These are phyloP conservation scores for Solen grandis DNA, from an alignment of 1,140 invertebrate species.

Conservation along the genomic window DNA sequence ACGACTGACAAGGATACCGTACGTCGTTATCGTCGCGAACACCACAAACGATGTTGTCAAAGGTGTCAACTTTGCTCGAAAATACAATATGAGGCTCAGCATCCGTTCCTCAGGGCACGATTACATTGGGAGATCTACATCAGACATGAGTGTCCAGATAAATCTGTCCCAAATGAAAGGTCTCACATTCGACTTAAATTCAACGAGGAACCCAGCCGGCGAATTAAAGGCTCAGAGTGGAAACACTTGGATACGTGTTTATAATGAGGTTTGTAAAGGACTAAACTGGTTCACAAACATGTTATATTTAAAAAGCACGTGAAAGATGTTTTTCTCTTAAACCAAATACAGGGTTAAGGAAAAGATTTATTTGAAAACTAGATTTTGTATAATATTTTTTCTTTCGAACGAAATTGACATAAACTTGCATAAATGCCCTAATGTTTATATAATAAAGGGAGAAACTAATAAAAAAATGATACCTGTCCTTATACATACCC, in stretches of 20 bases:
- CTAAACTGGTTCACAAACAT: too few relatives aligned
- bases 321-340: too few relatives aligned
- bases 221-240: conserved; percentile 57
- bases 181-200: conserved; percentile 51
- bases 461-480: too few relatives aligned
- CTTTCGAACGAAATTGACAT: too few relatives aligned
- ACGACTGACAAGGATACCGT: not conserved
- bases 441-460: too few relatives aligned
- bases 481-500: too few relatives aligned
- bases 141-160: conserved; percentile 55
- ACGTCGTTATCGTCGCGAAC: not conserved
- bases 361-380: too few relatives aligned
- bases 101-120: conserved; percentile 63
- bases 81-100: conserved; percentile 54
- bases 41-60: conserved; percentile 48
- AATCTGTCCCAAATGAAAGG: conserved; percentile 55
- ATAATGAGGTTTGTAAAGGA: conserved; percentile 60
- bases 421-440: too few relatives aligned
- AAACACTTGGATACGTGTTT: conserved; percentile 55
- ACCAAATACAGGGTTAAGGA: too few relatives aligned
- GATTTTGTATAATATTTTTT: too few relatives aligned
- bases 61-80: conserved; percentile 49
- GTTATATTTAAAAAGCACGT: too few relatives aligned
- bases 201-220: conserved; percentile 37
- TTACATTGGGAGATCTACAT: conserved; percentile 61